phyloP scores from a whole-genome alignment of 1,140 invertebrate genomes.

The Trachymyrmex cornetzi region DNA sequence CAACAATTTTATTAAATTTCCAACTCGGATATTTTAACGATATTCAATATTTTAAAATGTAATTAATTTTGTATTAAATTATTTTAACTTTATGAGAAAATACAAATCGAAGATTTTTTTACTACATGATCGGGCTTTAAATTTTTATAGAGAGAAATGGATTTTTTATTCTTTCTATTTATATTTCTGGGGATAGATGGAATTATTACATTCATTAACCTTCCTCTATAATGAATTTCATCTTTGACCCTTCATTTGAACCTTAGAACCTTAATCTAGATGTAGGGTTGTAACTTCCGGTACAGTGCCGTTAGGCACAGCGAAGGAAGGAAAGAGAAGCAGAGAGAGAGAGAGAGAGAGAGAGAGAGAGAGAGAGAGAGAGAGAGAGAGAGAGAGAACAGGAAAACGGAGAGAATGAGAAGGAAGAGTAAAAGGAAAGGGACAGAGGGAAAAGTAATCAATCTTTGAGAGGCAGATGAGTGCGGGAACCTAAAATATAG shows the following conservation, averaged over 20 bases:
- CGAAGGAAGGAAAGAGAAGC: not conserved
- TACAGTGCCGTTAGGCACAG: slow-evolving; percentile 30
- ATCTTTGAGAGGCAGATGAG: slow-evolving; percentile 86
- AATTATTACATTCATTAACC: slow-evolving; percentile 4
- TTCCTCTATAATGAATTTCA: slow-evolving; percentile 9
- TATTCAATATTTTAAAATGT: not conserved
- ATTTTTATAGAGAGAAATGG: not conserved
- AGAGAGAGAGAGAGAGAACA: slow-evolving; percentile 14
- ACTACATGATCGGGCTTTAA: not conserved
- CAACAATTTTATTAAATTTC: slow-evolving; percentile 13
- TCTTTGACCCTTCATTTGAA: slow-evolving; percentile 18
- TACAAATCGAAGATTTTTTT: slow-evolving; percentile 6
- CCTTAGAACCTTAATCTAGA: slow-evolving; percentile 29
- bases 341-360: slow-evolving; percentile 9
- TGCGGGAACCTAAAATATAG: slow-evolving; percentile 86
- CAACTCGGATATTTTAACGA: slow-evolving; percentile 6
- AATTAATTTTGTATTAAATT: not conserved
- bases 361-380: not conserved
- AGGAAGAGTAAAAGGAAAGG: slow-evolving; percentile 28
- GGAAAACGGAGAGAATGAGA: not conserved
- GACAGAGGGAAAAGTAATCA: slow-evolving; percentile 84
- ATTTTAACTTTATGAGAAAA: not conserved
- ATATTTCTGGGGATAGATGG: not conserved
- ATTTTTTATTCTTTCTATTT: slow-evolving; percentile 6
- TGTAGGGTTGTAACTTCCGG: slow-evolving; percentile 35